Percentiles rank a stretch among this genome's conserved stretches.
These are phyloP conservation scores for Temnothorax longispinosus DNA, from an alignment of 1,140 invertebrate species.

Conservation along the genomic window DNA sequence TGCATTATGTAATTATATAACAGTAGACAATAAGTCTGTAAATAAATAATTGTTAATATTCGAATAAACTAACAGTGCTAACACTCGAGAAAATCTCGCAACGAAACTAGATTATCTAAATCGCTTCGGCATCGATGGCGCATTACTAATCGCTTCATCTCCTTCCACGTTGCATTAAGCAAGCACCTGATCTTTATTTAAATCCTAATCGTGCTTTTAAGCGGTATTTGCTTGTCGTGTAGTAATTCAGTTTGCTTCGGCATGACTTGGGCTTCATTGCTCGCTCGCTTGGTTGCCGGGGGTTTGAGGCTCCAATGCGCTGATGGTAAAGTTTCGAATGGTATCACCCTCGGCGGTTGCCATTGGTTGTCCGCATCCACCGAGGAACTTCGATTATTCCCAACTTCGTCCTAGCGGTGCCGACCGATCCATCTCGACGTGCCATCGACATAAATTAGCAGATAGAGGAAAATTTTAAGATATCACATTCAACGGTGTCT, in stretches of 20 bases:
- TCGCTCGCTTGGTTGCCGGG: constrained; percentile 21
- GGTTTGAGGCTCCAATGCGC: constrained; percentile 48
- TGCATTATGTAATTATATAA: not conserved
- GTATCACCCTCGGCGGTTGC: constrained; percentile 67
- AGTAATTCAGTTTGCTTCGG: constrained; percentile 56
- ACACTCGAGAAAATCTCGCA: not conserved
- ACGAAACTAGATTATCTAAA: not conserved
- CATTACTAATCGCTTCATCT: constrained; percentile 14
- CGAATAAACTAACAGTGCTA: not conserved
- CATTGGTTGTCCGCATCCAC: constrained; percentile 60
- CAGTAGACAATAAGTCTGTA: not conserved
- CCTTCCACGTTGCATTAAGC: not conserved
- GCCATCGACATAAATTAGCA: constrained; percentile 76
- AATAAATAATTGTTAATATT: not conserved
- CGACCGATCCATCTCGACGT: constrained; percentile 56
- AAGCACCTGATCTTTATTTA: constrained; percentile 39
- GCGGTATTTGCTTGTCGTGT: constrained; percentile 58
- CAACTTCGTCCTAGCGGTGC: constrained; percentile 62
- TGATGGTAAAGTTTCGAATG: constrained; percentile 73
- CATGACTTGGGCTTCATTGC: constrained; percentile 54
- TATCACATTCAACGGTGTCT: constrained; percentile 50
- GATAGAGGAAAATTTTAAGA: constrained; percentile 67
- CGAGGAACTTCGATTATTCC: constrained; percentile 74
- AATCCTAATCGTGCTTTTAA: constrained; percentile 67
- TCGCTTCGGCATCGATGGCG: not conserved